phyloP scores from a whole-genome alignment of 2,888 invertebrate species.

The Craniophora ligustri region DNA sequence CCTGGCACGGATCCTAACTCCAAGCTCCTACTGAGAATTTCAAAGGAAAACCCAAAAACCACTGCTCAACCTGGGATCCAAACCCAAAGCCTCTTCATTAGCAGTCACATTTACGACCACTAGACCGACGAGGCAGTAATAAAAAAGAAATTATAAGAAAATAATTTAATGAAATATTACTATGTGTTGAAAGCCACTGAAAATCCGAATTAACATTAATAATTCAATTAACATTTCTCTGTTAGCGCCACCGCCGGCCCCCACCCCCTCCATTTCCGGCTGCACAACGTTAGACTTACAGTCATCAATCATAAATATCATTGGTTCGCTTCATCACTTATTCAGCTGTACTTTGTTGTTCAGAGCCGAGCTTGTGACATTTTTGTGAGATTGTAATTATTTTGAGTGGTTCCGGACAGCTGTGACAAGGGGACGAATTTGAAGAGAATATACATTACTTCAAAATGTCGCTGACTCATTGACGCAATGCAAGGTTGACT shows the following conservation, averaged over 20 bases:
- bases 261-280: too few relatives aligned
- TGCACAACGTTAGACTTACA: constrained; percentile 52
- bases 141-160: too few relatives aligned
- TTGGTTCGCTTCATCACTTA: constrained; percentile 65
- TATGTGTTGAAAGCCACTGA: constrained; percentile 28
- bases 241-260: constrained; percentile 42
- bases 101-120: too few relatives aligned
- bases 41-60: too few relatives aligned
- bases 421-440: constrained; percentile 59
- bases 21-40: too few relatives aligned
- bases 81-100: too few relatives aligned
- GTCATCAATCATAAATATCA: constrained; percentile 68
- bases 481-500: not conserved
- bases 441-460: constrained; percentile 47
- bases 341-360: constrained; percentile 61
- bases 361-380: constrained; percentile 57
- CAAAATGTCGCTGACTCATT: constrained; percentile 35
- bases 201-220: constrained; percentile 35
- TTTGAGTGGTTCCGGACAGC: constrained; percentile 71
- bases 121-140: too few relatives aligned
- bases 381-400: constrained; percentile 76
- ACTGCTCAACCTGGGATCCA: too few relatives aligned
- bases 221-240: constrained; percentile 50
- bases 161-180: too few relatives aligned
- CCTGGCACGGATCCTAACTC: too few relatives aligned